Percentiles rank a stretch among this genome's conserved stretches.
Conservation (phyloP, 2,888 invertebrate species). For the Rotaria macrura region DNA sequence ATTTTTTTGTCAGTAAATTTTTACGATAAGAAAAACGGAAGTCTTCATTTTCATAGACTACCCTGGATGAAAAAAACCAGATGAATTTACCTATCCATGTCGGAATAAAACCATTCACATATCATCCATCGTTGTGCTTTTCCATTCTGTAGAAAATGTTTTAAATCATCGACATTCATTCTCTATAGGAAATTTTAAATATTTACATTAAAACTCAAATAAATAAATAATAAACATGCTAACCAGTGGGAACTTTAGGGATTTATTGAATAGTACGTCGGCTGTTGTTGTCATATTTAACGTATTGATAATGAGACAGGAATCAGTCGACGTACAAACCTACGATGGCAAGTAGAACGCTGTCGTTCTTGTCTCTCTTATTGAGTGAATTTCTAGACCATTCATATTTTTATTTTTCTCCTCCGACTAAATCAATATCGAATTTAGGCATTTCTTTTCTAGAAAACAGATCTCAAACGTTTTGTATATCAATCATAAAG, state of each 20-base stretch:
- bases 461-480: too few relatives aligned
- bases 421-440: neutral
- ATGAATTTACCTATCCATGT: constrained; percentile 66
- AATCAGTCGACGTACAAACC: neutral
- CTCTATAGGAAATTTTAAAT: neutral
- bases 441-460: too few relatives aligned
- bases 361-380: neutral
- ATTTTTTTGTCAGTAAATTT: too few relatives aligned
- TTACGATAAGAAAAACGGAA: too few relatives aligned
- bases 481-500: too few relatives aligned
- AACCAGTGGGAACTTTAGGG: neutral
- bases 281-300: neutral
- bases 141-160: constrained; percentile 47
- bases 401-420: neutral
- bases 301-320: neutral
- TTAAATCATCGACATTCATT: neutral
- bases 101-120: constrained; percentile 98
- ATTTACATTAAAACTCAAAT: neutral
- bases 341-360: neutral
- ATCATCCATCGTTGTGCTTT: constrained; percentile 99
- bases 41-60: constrained; percentile 48
- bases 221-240: neutral
- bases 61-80: constrained; percentile 52
- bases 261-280: neutral
- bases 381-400: neutral